Conservation (phyloP, 1,140 invertebrate genomes). For the Rhizoglyphus robini region DNA sequence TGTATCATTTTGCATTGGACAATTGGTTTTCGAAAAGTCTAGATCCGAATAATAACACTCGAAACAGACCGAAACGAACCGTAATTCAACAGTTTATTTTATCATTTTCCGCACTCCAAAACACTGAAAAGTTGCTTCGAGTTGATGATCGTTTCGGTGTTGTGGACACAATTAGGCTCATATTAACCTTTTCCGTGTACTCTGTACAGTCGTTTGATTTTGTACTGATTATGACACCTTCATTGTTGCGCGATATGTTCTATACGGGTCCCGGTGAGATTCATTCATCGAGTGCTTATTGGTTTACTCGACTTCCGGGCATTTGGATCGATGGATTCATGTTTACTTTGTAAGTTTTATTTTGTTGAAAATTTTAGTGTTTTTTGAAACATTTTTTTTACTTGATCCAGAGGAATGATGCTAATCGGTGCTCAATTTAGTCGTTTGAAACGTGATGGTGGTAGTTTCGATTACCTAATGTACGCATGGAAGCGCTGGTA, state of each 20-base stretch:
- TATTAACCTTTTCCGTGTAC: not conserved
- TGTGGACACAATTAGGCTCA: not conserved
- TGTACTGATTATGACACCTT: not conserved
- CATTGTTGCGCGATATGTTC: not conserved
- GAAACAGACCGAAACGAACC: too few species aligned
- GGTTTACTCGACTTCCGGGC: not conserved
- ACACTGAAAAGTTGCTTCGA: not conserved
- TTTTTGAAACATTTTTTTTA: too few species aligned
- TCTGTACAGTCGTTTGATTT: not conserved
- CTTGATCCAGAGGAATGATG: not conserved
- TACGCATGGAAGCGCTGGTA: constrained; percentile 2
- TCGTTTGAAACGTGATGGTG: not conserved
- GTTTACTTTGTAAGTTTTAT: not conserved
- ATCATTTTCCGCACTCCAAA: not conserved
- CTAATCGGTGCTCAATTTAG: not conserved
- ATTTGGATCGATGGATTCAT: constrained; percentile 13
- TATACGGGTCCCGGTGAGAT: not conserved
- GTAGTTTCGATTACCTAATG: not conserved
- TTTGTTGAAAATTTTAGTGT: not conserved
- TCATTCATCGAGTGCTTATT: not conserved
- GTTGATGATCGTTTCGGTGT: not conserved
- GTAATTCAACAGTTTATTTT: not conserved
- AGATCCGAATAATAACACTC: too few species aligned
- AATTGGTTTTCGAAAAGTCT: too few species aligned
- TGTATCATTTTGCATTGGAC: not conserved